A percentile compares a stretch with the other conserved stretches of the same genome.
Conservation (phyloP, 2,113 vertebrate genomes). For the human region DNA sequence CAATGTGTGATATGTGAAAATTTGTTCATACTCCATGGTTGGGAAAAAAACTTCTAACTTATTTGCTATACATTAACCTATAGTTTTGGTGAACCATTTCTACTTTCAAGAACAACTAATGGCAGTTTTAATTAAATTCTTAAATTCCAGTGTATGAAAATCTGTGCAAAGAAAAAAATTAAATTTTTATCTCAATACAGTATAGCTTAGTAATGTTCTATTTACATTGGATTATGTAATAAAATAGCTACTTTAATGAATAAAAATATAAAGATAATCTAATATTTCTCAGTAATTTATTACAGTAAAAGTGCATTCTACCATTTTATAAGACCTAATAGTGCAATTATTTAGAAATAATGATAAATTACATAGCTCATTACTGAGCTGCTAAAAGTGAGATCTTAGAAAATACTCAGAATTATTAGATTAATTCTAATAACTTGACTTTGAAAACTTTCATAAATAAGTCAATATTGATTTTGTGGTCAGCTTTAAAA, state of each 20-base stretch:
- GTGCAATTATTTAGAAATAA: constrained; percentile 14
- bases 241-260: not conserved
- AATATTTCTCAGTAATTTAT: not conserved
- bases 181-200: not conserved
- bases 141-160: not conserved
- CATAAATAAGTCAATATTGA: constrained; percentile 48
- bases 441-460: constrained; percentile 32
- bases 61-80: not conserved
- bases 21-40: not conserved
- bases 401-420: not conserved
- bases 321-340: not conserved
- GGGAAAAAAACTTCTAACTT: not conserved
- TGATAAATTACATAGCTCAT: not conserved
- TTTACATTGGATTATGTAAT: not conserved
- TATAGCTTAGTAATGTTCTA: not conserved
- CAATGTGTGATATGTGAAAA: not conserved
- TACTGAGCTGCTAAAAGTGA: not conserved
- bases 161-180: not conserved
- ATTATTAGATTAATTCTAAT: constrained; percentile 36
- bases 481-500: constrained; percentile 59
- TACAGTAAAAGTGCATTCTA: not conserved
- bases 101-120: constrained; percentile 20
- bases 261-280: not conserved
- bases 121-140: not conserved
- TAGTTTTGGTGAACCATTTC: not conserved